phyloP scores from a whole-genome alignment of 2,113 vertebrate genomes.

The Tringa solitaria region DNA sequence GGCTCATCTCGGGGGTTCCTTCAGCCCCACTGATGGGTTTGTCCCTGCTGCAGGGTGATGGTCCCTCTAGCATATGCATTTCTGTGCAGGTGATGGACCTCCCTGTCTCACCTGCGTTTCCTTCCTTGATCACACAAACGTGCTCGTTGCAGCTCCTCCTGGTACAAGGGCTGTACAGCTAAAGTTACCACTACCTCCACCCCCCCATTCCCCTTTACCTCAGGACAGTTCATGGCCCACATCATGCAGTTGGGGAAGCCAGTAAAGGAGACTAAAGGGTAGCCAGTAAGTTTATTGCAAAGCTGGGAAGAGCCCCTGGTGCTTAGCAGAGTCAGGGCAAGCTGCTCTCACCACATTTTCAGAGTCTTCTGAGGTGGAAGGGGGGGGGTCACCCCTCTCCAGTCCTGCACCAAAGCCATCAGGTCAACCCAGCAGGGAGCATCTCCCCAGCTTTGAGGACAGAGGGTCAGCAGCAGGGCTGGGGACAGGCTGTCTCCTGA shows the following conservation, averaged over 20 bases:
- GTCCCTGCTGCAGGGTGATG: not conserved
- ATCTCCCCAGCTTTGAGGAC: not conserved
- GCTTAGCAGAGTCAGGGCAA: not conserved
- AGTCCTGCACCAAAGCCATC: not conserved
- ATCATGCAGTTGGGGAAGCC: not conserved
- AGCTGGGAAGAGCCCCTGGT: not conserved
- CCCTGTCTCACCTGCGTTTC: rapidly evolving
- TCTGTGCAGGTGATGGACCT: not conserved
- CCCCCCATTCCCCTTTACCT: too few species aligned
- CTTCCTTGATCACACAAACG: not conserved
- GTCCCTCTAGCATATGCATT: rapidly evolving
- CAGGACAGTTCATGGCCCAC: not conserved
- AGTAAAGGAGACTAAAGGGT: not conserved
- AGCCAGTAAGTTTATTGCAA: not conserved
- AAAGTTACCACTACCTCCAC: not conserved
- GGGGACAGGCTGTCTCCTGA: not conserved
- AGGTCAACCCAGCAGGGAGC: not conserved
- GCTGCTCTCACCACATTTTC: not conserved
- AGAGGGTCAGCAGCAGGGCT: not conserved
- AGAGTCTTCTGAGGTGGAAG: not conserved
- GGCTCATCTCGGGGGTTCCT: not conserved
- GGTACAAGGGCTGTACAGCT: too few species aligned
- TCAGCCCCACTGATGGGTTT: not conserved
- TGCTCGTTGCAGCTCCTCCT: not conserved
- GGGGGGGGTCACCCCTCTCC: rapidly evolving